Evolutionary conservation across 2,113 vertebrate species (phyloP), one percentile per base, ranked within the genome.

Genomic region (Spea bombifrons): DNA sequence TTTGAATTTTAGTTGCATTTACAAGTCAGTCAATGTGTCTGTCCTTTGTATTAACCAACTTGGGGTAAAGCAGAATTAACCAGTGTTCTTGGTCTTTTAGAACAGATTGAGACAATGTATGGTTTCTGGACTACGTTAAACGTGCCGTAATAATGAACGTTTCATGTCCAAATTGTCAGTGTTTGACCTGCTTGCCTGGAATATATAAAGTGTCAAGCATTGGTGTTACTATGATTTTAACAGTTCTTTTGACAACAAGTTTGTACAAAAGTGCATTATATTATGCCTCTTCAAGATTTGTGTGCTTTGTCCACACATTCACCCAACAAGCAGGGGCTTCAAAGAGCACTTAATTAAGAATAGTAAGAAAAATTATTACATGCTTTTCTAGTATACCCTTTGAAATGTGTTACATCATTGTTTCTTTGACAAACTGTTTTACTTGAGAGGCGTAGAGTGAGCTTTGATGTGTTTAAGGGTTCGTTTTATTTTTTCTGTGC

Each of bases 191-290:
- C 43, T n/a, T 65, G 53, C 16, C 49, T 75, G 64, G 44, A 75
- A 45, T 67, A 67, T 75, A 67, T 67, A 55, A 66, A 61, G 63
- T 75, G 63, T 65, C 63, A 75, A 66, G 12, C 64, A 45, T 65
- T 67, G 50, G 30, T 55, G n/a, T 55, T 66, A 45, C 64, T 67
- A 30, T 53, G 55, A 66, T n/a, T 16, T 65, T 50, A 65, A 65
- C 48, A 66, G 44, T 66, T 66, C 48, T 53, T 44, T 49, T 53
- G 73, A 66, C 47, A 8, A 12, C 65, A 66, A 50, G 10, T 49
- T 16, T 44, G 63, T 53, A 53, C 55, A 59, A 52, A 43, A 45
- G 3, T 17, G 17, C n/a, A 66, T 3, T 9, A 3, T 43, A 66
- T 70, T 16, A 68, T 63, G 59, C 69, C 46, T n/a, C 30, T 77